These are phyloP conservation scores for human DNA, from an alignment of 2,113 vertebrate species.

Conservation along the genomic window DNA sequence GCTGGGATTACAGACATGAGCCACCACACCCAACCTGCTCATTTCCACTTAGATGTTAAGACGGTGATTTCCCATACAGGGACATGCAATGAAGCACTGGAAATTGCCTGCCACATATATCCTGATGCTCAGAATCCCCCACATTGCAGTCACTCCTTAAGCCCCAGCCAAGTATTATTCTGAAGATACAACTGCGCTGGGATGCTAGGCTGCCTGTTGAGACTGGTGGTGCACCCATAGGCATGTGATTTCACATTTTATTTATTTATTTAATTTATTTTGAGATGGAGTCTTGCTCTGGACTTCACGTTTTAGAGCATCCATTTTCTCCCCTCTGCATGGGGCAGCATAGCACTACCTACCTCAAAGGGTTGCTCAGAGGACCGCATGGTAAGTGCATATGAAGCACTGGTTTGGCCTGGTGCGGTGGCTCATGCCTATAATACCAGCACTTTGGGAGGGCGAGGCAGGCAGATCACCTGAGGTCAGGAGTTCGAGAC, in stretches of 20 bases:
- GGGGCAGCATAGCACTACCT: rapidly evolving
- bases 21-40: neutral
- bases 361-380: neutral
- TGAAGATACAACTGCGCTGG: neutral
- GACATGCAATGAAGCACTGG: rapidly evolving
- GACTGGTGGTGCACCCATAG: neutral
- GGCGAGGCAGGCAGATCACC: too few species aligned
- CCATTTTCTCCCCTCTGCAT: neutral
- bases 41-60: neutral
- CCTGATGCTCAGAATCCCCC: neutral
- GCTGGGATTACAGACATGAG: too few species aligned
- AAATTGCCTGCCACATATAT: neutral
- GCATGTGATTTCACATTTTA: neutral
- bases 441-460: too few species aligned
- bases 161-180: neutral
- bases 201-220: neutral
- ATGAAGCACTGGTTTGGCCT: too few species aligned
- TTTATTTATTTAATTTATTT: too few species aligned
- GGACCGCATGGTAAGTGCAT: neutral
- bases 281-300: too few species aligned
- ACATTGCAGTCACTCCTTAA: neutral
- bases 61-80: neutral
- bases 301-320: neutral
- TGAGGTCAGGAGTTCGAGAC: too few species aligned
- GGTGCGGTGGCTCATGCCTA: too few species aligned